Base-by-base conservation (phyloP, 2,888 invertebrate genomes). In the Aelia acuminata region DNA sequence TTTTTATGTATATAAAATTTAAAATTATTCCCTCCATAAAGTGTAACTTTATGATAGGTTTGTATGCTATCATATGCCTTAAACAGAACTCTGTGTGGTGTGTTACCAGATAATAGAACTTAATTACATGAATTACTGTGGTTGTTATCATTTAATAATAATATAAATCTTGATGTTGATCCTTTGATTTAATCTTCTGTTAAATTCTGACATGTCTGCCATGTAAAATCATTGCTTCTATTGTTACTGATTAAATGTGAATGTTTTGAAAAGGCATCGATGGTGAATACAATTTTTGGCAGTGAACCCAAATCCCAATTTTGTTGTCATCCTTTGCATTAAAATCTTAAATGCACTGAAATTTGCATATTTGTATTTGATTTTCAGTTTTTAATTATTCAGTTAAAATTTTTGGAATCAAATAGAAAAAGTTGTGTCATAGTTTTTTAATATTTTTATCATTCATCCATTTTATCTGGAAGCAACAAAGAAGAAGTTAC, bases 11-110 rank as follows among this genome's bases (percentile, higher is more conserved):
- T 80, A 43, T 80, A 80, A 80, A n/a, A 43, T 80, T 80, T 80
- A 80, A 80, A 80, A 80, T 80, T 80, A 80, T 80, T 80, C 80
- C 80, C 80, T 80, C 80, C 80, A 80, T 80, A 80, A 80, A 80
- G 80, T 80, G 4, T 43, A 80, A 43, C 80, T 80, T 80, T 80
- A 80, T 80, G 80, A 80, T 80, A 80, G 43, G 80, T 80, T 11
- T 43, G 43, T 80, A 80, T 80, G 80, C 80, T 80, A 80, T 80
- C 80, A 80, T 80, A 80, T 80, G 80, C 80, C 80, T 80, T 80
- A 80, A 80, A 43, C 80, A 80, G 80, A 80, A 43, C 39, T 80
- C 80, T 39, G 80, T 80, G 80, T 80, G 80, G 80, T 43, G 39
- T 80, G 80, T 80, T 80, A 80, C 80, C 80, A 80, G 43, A 80